Evolutionary conservation across 2,797 vertebrate genomes (phyloP), one percentile per base, ranked within the genome.

Genomic region (Characodon lateralis): DNA sequence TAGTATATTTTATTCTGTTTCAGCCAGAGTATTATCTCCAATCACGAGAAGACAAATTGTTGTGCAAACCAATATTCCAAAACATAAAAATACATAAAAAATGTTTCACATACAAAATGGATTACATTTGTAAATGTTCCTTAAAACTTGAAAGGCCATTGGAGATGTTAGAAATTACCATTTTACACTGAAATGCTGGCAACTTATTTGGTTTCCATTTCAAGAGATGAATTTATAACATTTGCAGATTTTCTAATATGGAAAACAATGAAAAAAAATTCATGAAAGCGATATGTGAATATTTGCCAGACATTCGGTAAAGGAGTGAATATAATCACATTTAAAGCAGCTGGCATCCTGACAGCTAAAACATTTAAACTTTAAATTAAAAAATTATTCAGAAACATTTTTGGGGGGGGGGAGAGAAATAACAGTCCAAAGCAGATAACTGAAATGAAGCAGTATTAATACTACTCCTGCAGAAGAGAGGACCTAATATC

Each of bases 31-130:
- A n/a, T 22, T 65, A 76, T 71, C 35, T 55, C 73, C 58, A 72
- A 72, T 26, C 14, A 83, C 72, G 65, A 78, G 74, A 35, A 78
- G 66, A 86, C 79, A 84, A 78, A 83, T 77, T 51, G 50, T 82
- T 65, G 55, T 76, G 77, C 41, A 79, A 89, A 82, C 26, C 66
- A 66, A 71, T 46, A 81, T 73, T 76, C 56, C 63, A 74, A 3
- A 2, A 6, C 56, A 79, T 48, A 76, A 63, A 77, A 87, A 79
- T 43, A 78, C 13, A 85, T 55, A 14, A 56, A 58, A 78, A 85
- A 48, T 50, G 65, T 73, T 85, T 79, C 68, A 74, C n/a, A 79
- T 68, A 78, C 50, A 72, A 81, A 46, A 71, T 58, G 8, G 74
- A 83, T 85, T 71, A 80, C 71, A 80, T 78, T 63, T 58, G 10